Evolutionary conservation across 2,113 vertebrate genomes (phyloP).

Genomic region (Tragelaphus strepsiceros): DNA sequence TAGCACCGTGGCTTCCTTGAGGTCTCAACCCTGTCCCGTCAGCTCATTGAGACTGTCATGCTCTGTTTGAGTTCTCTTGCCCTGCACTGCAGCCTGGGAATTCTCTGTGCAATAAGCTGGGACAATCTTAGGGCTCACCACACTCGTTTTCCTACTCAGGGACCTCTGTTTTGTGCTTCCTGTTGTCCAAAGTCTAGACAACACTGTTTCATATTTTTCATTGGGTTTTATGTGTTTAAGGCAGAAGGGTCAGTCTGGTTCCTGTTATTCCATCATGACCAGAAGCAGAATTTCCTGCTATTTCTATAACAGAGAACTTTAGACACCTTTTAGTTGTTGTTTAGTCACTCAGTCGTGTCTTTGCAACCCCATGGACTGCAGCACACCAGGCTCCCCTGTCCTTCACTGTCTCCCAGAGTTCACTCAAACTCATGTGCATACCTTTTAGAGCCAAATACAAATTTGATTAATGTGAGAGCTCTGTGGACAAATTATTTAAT

Average conservation of each 20-base stretch:
- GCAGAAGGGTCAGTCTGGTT: neutral
- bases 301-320: neutral
- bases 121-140: neutral
- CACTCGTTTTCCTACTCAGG: neutral
- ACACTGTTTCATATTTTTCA: neutral
- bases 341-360: neutral
- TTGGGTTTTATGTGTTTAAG: neutral
- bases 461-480: neutral
- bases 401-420: neutral
- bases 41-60: neutral
- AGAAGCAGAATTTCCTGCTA: neutral
- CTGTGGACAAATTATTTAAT: neutral
- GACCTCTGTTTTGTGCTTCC: neutral
- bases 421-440: neutral
- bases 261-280: neutral
- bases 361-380: neutral
- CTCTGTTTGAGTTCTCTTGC: neutral
- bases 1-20: neutral
- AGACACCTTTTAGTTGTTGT: neutral
- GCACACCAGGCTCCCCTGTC: neutral
- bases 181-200: neutral
- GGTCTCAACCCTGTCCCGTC: neutral
- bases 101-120: neutral
- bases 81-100: neutral
- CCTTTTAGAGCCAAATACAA: neutral